phyloP scores from a whole-genome alignment of 2,797 vertebrate species.

The Labeo calbasu region DNA sequence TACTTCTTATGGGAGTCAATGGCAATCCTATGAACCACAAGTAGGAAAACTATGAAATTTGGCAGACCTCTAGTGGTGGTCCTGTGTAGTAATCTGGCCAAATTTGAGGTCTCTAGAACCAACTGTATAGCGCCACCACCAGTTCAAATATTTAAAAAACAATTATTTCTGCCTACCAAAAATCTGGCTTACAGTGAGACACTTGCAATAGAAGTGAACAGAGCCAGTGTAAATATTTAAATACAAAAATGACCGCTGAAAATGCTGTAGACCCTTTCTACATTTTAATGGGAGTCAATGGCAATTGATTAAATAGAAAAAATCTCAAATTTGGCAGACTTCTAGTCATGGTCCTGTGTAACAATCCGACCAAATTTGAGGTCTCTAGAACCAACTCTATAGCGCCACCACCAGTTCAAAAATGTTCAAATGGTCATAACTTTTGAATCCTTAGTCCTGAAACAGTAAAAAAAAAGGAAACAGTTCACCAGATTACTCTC shows the following conservation, averaged over 20 bases:
- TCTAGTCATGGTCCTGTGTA: too few species aligned
- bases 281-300: background rate
- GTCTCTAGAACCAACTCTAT: background rate
- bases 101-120: background rate
- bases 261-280: too few species aligned
- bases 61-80: background rate
- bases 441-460: too few species aligned
- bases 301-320: background rate
- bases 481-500: too few species aligned
- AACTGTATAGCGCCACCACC: background rate
- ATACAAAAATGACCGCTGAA: background rate
- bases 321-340: background rate
- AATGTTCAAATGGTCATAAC: background rate
- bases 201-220: too few species aligned
- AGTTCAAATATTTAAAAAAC: too few species aligned
- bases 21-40: background rate
- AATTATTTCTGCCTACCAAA: too few species aligned
- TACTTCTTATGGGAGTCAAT: background rate
- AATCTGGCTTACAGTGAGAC: too few species aligned
- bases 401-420: background rate
- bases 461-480: too few species aligned
- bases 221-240: background rate
- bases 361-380: background rate
- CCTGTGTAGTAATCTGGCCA: background rate
- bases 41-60: background rate